A percentile compares a stretch with the other conserved stretches of the same genome.
phyloP scores from a whole-genome alignment of 2,797 vertebrate genomes.

The Thaleichthys pacificus region DNA sequence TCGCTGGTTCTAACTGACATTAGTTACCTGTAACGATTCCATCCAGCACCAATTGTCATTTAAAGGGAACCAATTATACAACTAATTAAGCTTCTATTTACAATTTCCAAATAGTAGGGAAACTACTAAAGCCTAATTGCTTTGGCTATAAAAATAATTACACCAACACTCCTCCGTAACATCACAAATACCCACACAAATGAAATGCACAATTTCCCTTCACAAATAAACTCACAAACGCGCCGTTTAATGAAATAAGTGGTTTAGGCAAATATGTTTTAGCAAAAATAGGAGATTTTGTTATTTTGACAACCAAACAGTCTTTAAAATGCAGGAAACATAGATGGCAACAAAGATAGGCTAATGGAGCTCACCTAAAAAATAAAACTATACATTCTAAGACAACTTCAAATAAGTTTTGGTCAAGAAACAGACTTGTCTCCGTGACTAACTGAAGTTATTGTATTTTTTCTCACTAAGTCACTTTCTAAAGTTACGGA shows the following conservation, averaged over 20 bases:
- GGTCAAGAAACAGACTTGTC: not conserved
- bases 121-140: not conserved
- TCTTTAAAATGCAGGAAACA: not conserved
- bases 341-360: conserved; percentile 5
- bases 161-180: not conserved
- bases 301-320: too few species aligned
- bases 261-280: too few species aligned
- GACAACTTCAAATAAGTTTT: not conserved
- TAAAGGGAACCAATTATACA: not conserved
- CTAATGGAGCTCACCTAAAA: not conserved
- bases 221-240: not conserved
- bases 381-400: not conserved
- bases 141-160: not conserved
- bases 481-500: conserved; percentile 71
- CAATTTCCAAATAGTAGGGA: not conserved
- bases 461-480: conserved; percentile 39
- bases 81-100: not conserved
- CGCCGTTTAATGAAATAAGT: not conserved
- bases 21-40: not conserved
- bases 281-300: too few species aligned
- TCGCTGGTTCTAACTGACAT: not conserved
- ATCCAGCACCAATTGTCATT: not conserved
- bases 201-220: not conserved
- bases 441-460: not conserved
- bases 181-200: not conserved